Base-by-base conservation (phyloP, 64 coral and sea anemone genomes). In the Dendrophyllia cribrosa region DNA sequence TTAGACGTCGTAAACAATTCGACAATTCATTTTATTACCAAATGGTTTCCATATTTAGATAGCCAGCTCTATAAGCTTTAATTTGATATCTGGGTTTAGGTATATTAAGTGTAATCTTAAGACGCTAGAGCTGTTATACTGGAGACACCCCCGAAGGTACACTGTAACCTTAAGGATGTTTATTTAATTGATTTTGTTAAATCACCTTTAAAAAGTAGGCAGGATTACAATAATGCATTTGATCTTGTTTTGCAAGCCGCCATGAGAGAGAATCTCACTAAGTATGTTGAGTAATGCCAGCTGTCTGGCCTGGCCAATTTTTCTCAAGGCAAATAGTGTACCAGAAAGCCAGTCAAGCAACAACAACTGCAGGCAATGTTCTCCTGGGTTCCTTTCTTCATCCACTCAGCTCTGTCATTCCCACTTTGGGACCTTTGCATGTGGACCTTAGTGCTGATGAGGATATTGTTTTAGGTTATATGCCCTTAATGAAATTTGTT, bases 371-470 rank as follows among this genome's bases (percentile, higher is more conserved):
- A 12, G 24, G 47, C 47, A 45, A 16, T 84, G 60, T 16, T 46
- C 25, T 6, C 48, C 84, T n/a, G 46, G 58, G 84, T 9, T 67
- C 68, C 46, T 51, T 9, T 24, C 19, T 4, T 14, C 61, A 64
- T 74, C 46, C 74, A 23, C 59, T 78, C 11, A 78, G 74, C 22
- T 89, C 88, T 17, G 55, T 89, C 46, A 25, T 87, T 67, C 83
- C 73, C 24, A 59, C 60, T 58, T 56, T 87, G 9, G 91, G 91
- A 43, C 83, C 82, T 13, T 67, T 80, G 43, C 83, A 93, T 67
- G 83, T 93, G 20, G 82, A 85, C 19, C 60, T 93, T 5, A 93
- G 87, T 78, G 74, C 83, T 9, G 43, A n/a, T n/a, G n/a, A n/a
- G n/a, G n/a, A n/a, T n/a, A n/a, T n/a, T n/a, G n/a, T n/a, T n/a